Percentiles rank a stretch among this genome's conserved stretches.
phyloP scores from a whole-genome alignment of 2,797 vertebrate genomes.

The Heteromormyrus szaboi region DNA sequence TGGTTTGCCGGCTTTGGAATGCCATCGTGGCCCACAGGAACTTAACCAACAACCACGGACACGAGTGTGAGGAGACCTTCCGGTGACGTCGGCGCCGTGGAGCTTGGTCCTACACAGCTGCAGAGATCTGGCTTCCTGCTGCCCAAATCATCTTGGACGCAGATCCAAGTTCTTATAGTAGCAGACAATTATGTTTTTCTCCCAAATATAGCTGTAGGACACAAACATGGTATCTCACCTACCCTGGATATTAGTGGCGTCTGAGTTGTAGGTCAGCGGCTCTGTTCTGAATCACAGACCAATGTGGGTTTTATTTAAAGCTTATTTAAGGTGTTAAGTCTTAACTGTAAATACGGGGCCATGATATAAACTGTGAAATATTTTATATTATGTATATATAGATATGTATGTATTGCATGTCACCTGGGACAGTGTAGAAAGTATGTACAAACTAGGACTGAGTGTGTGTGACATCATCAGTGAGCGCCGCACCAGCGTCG shows the following conservation, averaged over 20 bases:
- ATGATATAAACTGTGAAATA: neutral
- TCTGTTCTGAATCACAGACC: neutral
- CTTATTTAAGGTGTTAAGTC: neutral
- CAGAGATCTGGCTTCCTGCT: neutral
- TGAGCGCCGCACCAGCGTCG: neutral
- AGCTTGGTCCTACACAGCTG: neutral
- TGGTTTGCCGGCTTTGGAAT: constrained; percentile 73
- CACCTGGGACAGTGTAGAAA: neutral
- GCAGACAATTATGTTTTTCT: neutral
- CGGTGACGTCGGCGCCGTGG: constrained; percentile 33
- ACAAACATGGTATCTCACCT: neutral
- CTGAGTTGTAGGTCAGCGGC: neutral
- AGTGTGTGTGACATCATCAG: neutral
- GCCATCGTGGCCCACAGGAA: constrained; percentile 58
- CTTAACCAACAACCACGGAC: constrained; percentile 36
- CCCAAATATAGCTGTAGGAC: neutral
- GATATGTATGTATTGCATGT: neutral
- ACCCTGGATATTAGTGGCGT: neutral
- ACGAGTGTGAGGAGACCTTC: constrained; percentile 50
- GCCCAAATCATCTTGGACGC: neutral
- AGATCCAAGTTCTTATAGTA: neutral
- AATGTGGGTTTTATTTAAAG: neutral
- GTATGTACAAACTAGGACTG: neutral
- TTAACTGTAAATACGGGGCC: neutral
- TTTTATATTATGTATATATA: neutral